A percentile compares a stretch with the other conserved stretches of the same genome.
These are phyloP conservation scores for Serripes groenlandicus DNA, from an alignment of 2,888 invertebrate species.

Conservation along the genomic window DNA sequence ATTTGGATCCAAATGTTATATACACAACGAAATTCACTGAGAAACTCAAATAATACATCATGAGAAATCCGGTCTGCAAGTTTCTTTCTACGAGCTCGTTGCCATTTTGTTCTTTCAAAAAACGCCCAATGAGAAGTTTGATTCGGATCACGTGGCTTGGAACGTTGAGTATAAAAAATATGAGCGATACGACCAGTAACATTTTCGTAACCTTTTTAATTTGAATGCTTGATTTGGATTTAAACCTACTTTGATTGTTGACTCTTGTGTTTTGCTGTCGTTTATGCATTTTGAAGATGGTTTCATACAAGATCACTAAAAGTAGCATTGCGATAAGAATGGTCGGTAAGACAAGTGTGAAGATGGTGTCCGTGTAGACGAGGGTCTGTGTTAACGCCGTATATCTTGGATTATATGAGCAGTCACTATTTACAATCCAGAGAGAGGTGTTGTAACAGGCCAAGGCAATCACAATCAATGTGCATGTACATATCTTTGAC, in stretches of 20 bases:
- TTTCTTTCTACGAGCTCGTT: constrained; percentile 44
- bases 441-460: constrained; percentile 64
- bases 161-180: constrained; percentile 74
- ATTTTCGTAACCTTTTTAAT: constrained; percentile 73
- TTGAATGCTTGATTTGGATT: constrained; percentile 7
- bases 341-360: constrained; percentile 70
- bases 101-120: constrained; percentile 35
- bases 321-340: constrained; percentile 58
- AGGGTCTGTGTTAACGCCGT: constrained; percentile 46
- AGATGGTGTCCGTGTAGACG: constrained; percentile 64
- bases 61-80: constrained; percentile 64
- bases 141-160: constrained; percentile 77
- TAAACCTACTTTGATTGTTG: not conserved
- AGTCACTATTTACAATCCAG: constrained; percentile 64
- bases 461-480: constrained; percentile 46
- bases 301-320: constrained; percentile 32
- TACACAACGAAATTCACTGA: constrained; percentile 76
- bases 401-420: constrained; percentile 38
- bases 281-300: constrained; percentile 23
- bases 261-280: not conserved
- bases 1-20: constrained; percentile 71
- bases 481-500: constrained; percentile 44
- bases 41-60: constrained; percentile 76
- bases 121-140: constrained; percentile 53
- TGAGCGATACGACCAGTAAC: constrained; percentile 75